phyloP scores from a whole-genome alignment of 2,888 invertebrate genomes.

The Caenorhabditis afra region DNA sequence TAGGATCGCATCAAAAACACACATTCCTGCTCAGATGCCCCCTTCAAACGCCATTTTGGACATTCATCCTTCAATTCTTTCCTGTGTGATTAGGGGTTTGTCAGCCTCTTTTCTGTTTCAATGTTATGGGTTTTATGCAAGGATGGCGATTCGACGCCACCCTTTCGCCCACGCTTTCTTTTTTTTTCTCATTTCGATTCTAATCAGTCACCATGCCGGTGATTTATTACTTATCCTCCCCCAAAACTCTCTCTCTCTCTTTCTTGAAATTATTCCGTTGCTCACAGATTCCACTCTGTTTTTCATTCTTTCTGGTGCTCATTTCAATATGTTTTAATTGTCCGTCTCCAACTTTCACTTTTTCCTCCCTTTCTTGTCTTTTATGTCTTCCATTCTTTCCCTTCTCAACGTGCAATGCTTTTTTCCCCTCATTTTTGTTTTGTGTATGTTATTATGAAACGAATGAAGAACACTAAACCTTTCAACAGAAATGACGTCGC shows the following conservation, averaged over 20 bases:
- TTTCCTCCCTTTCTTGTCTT: not conserved
- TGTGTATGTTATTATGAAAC: too few relatives aligned
- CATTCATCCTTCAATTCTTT: slow-evolving; percentile 39
- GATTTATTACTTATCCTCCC: slow-evolving; percentile 47
- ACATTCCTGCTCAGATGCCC: slow-evolving; percentile 29
- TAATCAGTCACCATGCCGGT: slow-evolving; percentile 53
- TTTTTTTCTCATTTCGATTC: slow-evolving; percentile 36
- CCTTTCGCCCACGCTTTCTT: slow-evolving; percentile 3
- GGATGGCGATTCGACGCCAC: slow-evolving; percentile 12
- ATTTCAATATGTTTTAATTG: slow-evolving; percentile 6
- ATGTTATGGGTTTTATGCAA: slow-evolving; percentile 51
- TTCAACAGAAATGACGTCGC: not conserved
- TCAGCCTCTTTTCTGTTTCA: slow-evolving; percentile 20
- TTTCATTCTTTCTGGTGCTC: slow-evolving; percentile 34
- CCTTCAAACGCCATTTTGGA: slow-evolving; percentile 31
- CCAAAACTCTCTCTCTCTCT: slow-evolving; percentile 7
- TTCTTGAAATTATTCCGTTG: slow-evolving; percentile 34
- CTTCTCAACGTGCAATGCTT: slow-evolving; percentile 3
- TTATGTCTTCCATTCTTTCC: not conserved
- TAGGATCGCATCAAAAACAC: slow-evolving; percentile 2
- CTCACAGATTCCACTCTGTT: slow-evolving; percentile 36
- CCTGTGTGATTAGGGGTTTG: slow-evolving; percentile 35
- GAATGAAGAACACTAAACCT: too few relatives aligned
- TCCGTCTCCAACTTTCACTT: slow-evolving; percentile 3
- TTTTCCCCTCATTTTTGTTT: not conserved